Base-by-base conservation (phyloP, 2,797 vertebrate species). In the Phylloscopus collybita region DNA sequence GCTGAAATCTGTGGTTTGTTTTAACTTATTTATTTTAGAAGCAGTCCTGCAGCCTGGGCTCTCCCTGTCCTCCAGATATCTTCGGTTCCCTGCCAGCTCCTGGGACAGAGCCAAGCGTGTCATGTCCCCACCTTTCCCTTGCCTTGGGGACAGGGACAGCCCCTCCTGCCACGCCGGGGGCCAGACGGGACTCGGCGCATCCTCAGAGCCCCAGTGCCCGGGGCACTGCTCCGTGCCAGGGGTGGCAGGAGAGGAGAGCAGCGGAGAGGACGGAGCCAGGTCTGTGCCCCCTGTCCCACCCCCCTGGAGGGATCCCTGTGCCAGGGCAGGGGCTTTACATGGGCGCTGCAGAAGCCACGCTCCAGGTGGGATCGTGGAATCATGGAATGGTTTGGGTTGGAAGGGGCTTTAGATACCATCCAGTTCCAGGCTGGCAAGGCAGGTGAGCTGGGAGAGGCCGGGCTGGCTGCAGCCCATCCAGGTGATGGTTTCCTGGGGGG, bases 391-490 rank as follows among this genome's bases (percentile, higher is more conserved):
- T n/a, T 57, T n/a, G 72, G 72, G 23, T 16, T 57, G 80, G 50
- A 51, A 65, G 25, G 50, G 59, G 17, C 3, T 5, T 57, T 5
- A 3, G 13, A 22, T 1, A 4, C 1, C 44, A 30, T 1, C 27
- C 9, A 1, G 11, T 2, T 22, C 5, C 44, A 26, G n/a, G 32
- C 44, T 38, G 57, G 36, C 7, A 7, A 27, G 8, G 14, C n/a
- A 22, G 53, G 32, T 44, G 15, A 26, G 7, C 45, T 0, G 2
- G 54, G 36, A 29, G 11, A 47, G 32, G 34, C 47, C 0, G 2
- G 27, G 70, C 5, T 1, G 29, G 72, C 40, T 14, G 56, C 53
- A 15, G 13, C 1, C 3, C 1, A 1, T 20, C 7, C 0, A 0
- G 78, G 62, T 0, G 20, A 21, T 32, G 90, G 34, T 13, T 38